phyloP scores from a whole-genome alignment of 2,797 vertebrate genomes.

The Streptopelia turtur region DNA sequence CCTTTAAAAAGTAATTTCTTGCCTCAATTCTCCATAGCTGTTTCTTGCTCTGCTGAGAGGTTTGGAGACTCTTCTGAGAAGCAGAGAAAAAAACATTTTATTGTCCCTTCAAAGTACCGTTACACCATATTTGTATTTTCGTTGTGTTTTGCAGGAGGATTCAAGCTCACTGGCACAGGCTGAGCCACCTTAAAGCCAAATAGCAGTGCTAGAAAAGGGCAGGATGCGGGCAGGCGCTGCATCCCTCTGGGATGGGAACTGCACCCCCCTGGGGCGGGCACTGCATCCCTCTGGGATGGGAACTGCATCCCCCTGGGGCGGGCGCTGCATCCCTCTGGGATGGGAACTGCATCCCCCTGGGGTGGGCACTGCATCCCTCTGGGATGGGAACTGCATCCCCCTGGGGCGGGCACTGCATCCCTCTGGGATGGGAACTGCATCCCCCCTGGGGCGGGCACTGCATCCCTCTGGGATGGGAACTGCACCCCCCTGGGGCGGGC shows the following conservation, averaged over 20 bases:
- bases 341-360: too few species aligned
- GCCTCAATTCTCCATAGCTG: neutral
- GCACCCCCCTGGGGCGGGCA: too few species aligned
- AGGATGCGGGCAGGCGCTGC: neutral
- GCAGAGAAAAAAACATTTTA: neutral
- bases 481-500: too few species aligned
- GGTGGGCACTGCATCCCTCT: too few species aligned
- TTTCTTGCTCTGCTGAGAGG: neutral
- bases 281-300: neutral
- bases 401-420: neutral
- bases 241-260: neutral
- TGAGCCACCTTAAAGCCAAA: rapidly evolving
- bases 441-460: too few species aligned
- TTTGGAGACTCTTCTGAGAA: neutral
- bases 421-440: too few species aligned
- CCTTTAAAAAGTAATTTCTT: neutral
- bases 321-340: rapidly evolving
- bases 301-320: too few species aligned
- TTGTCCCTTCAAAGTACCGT: neutral
- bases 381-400: too few species aligned
- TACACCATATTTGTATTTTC: rapidly evolving
- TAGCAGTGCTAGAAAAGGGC: neutral
- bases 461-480: neutral
- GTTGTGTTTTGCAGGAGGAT: neutral
- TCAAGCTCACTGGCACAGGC: neutral